Base-by-base conservation (phyloP, 92 coral and sea anemone genomes). In the Pocillopora grandis region DNA sequence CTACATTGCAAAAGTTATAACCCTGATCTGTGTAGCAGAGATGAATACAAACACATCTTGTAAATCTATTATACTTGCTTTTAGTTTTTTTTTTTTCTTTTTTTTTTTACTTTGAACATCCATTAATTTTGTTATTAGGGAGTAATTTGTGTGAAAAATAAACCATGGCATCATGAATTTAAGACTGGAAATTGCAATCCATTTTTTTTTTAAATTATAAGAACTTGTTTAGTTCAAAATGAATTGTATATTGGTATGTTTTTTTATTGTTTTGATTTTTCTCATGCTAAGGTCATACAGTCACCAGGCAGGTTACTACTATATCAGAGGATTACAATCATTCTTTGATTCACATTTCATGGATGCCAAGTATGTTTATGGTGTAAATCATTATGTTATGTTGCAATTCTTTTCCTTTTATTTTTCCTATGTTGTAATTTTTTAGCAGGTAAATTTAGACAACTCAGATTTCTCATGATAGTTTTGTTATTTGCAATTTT, bases 231-330 rank as follows among this genome's bases (percentile, higher is more conserved):
- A 3, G 52, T 42, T 42, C 8, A 7, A 7, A 42, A 42, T 42
- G 56, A 70, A 3, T 15, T 42, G 52, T 42, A 7, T 42, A 42
- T 42, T 42, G 4, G 52, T 35, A 7, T 16, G 23, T 66, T 80
- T 21, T 55, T 36, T 52, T 21, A 11, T 31, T 31, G 6, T n/a
- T 35, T 52, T 19, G 9, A 3, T 84, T 48, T 60, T 71, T 52
- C 58, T 81, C 35, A 20, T 42, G 52, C 52, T 0, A 3, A 95
- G 99, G 65, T 96, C 99, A 67, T 92, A 91, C 81, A 96, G 93
- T 80, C 80, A 94, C 15, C 96, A 92, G 56, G 99, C 99, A 3
- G 96, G 91, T 7, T 96, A 96, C 75, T 94, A 92, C 64, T 96
- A 96, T 59, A 88, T 94, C 73, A 83, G 92, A 78, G 99, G 98